phyloP scores from a whole-genome alignment of 2,888 invertebrate species.

The Leptopterna dolabrata region DNA sequence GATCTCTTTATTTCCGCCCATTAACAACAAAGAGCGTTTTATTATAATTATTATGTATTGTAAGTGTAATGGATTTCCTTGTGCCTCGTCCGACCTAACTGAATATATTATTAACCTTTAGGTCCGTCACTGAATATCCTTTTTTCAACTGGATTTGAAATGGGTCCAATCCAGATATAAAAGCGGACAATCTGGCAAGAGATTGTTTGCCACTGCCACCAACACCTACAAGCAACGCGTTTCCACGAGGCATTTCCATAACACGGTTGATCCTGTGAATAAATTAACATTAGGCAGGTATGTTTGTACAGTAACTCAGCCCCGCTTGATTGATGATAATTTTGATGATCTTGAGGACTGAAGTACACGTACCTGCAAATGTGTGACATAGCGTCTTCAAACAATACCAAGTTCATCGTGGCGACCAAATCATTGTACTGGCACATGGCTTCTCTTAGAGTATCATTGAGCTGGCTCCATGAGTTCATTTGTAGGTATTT shows the following conservation, averaged over 20 bases:
- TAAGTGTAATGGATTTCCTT: not conserved
- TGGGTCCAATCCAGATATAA: slow-evolving; percentile 90
- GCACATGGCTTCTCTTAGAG: slow-evolving; percentile 83
- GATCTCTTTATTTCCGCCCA: not conserved
- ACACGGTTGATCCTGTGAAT: slow-evolving; percentile 85
- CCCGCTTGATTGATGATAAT: too few species aligned
- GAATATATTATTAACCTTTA: slow-evolving; percentile 74
- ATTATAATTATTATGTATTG: not conserved
- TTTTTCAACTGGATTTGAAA: slow-evolving; percentile 93
- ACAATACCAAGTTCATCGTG: slow-evolving; percentile 93
- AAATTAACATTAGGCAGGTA: not conserved
- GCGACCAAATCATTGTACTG: slow-evolving; percentile 90
- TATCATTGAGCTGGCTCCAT: slow-evolving; percentile 77
- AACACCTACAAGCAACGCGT: slow-evolving; percentile 91
- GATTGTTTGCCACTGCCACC: slow-evolving; percentile 97
- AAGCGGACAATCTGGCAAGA: slow-evolving; percentile 86
- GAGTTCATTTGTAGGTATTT: slow-evolving; percentile 86
- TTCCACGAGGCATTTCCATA: slow-evolving; percentile 90
- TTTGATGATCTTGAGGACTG: not conserved
- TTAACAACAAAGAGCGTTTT: too few species aligned
- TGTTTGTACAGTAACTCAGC: too few species aligned
- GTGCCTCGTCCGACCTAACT: too few species aligned
- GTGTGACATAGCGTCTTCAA: slow-evolving; percentile 95
- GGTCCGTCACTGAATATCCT: slow-evolving; percentile 84
- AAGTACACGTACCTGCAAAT: slow-evolving; percentile 76